These are phyloP conservation scores for Axea sp. DNA, from an alignment of 2,888 invertebrate species.

Conservation along the genomic window DNA sequence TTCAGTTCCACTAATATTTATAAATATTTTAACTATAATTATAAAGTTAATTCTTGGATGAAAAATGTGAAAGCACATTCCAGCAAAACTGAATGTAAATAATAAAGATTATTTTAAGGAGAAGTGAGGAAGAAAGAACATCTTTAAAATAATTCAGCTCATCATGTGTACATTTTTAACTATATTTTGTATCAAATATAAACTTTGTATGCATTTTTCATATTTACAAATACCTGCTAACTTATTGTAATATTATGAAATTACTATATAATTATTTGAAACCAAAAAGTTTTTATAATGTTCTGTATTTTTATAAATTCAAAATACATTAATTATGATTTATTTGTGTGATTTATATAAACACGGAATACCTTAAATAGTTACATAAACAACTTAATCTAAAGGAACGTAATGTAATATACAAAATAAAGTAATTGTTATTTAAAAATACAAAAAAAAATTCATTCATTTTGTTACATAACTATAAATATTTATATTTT, in stretches of 20 bases:
- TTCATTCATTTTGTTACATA: too few species aligned
- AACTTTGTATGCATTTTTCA: conserved; percentile 28
- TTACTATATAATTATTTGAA: conserved; percentile 23
- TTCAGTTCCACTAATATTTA: conserved; percentile 95
- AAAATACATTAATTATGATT: too few species aligned
- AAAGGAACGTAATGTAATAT: too few species aligned
- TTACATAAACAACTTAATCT: too few species aligned
- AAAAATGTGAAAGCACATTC: conserved; percentile 60
- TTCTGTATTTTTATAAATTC: too few species aligned
- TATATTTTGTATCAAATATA: conserved; percentile 6
- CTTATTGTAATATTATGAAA: too few species aligned
- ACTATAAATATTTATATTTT: too few species aligned
- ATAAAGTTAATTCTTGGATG: conserved; percentile 94
- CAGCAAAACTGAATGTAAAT: conserved; percentile 24
- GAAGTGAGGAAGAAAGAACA: not conserved
- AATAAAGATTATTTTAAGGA: not conserved
- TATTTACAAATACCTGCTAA: too few species aligned
- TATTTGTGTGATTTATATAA: too few species aligned
- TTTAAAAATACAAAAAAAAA: too few species aligned
- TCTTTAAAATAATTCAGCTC: not conserved
- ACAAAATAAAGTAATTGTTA: too few species aligned
- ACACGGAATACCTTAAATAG: too few species aligned
- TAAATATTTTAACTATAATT: conserved; percentile 92
- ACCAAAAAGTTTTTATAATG: conserved; percentile 13
- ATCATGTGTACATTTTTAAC: conserved; percentile 12